A percentile compares a stretch with the other conserved stretches of the same genome.
Conservation (phyloP, 2,113 vertebrate species). For the Ophiodon elongatus region DNA sequence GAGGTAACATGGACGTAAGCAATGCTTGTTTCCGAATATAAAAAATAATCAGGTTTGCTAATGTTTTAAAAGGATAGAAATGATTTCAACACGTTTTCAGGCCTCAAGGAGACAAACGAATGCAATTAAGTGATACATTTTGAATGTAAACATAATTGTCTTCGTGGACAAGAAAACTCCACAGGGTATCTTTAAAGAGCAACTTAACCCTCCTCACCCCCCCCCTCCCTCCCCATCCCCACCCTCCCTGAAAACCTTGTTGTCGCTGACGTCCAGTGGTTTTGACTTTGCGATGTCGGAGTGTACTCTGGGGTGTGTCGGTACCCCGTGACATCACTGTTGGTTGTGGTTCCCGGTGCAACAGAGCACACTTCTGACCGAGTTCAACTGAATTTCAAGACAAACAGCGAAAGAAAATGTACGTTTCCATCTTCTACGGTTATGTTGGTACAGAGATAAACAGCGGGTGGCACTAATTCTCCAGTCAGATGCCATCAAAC, state of each 20-base stretch:
- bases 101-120: background rate
- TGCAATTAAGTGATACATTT: background rate
- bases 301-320: background rate
- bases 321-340: background rate
- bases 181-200: slow-evolving; percentile 32
- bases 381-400: background rate
- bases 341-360: background rate
- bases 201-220: no score
- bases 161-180: slow-evolving; percentile 31
- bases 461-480: background rate
- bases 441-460: background rate
- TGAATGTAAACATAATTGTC: slow-evolving; percentile 46
- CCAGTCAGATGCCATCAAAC: background rate
- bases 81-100: no score
- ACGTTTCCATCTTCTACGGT: background rate
- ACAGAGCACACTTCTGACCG: background rate
- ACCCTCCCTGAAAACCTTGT: slow-evolving; percentile 10
- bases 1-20: background rate
- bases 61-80: no score
- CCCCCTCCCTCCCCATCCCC: no score
- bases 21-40: background rate
- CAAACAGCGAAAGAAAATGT: background rate
- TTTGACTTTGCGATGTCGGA: background rate
- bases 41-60: no score
- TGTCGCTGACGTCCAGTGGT: background rate